phyloP scores from a whole-genome alignment of 2,888 invertebrate species.

The Drosophila picticornis region DNA sequence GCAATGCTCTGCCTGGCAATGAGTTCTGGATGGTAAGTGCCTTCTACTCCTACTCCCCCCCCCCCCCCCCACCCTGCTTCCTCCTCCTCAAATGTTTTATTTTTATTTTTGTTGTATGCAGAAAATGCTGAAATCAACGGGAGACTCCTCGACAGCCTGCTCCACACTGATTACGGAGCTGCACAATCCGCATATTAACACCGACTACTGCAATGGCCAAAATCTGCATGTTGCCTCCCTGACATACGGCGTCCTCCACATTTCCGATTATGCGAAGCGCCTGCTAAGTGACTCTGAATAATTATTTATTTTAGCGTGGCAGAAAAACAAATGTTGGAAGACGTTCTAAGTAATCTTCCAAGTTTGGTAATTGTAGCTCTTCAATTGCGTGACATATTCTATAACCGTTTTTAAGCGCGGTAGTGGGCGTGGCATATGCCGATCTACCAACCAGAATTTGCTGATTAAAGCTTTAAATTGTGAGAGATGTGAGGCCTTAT shows the following conservation, averaged over 20 bases:
- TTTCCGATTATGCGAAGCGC: constrained; percentile 75
- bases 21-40: no score
- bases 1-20: constrained; percentile 90
- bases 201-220: constrained; percentile 85
- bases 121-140: no score
- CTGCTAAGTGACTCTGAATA: constrained; percentile 6
- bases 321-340: neutral
- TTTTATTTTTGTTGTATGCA: no score
- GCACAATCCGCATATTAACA: constrained; percentile 87
- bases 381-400: neutral
- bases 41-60: no score
- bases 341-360: neutral
- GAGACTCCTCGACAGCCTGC: constrained; percentile 88
- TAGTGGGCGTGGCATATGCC: neutral
- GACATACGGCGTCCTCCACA: constrained; percentile 81
- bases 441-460: neutral
- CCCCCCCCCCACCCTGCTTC: no score
- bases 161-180: constrained; percentile 87
- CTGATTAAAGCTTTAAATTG: neutral
- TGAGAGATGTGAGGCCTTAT: neutral
- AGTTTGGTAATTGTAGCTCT: neutral
- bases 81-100: no score
- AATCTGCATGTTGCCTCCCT: constrained; percentile 86
- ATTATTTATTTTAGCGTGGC: neutral
- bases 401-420: neutral